Conservation (phyloP, 2,888 invertebrate genomes). For the Heliconius sara region DNA sequence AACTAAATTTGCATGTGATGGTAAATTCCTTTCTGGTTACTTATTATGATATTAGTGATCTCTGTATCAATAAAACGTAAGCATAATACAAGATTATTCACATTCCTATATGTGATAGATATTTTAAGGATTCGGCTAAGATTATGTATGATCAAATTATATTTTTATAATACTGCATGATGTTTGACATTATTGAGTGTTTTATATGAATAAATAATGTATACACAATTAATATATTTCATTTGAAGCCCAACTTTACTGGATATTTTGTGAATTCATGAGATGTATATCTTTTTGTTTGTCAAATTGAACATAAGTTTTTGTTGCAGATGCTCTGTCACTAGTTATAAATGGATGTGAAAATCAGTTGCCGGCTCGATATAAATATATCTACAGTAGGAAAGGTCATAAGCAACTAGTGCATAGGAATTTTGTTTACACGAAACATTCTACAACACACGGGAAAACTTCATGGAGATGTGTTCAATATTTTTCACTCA, state of each 20-base stretch:
- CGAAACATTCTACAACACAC: constrained; percentile 81
- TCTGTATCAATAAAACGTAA: constrained; percentile 42
- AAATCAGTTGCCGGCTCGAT: constrained; percentile 71
- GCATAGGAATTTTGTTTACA: constrained; percentile 81
- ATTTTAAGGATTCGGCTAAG: constrained; percentile 33
- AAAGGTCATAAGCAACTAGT: constrained; percentile 82
- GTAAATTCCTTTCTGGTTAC: constrained; percentile 37
- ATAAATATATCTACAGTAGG: constrained; percentile 81
- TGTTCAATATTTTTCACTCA: constrained; percentile 81
- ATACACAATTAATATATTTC: constrained; percentile 34
- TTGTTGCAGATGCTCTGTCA: constrained; percentile 77
- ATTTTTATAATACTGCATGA: constrained; percentile 52
- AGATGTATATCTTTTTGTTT: not conserved
- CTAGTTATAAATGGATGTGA: constrained; percentile 76
- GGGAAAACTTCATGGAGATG: constrained; percentile 82
- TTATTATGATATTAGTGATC: constrained; percentile 45
- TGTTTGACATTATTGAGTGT: constrained; percentile 48
- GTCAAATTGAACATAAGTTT: not conserved
- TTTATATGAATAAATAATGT: constrained; percentile 44
- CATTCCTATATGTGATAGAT: constrained; percentile 43
- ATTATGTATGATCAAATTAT: constrained; percentile 36
- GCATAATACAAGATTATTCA: constrained; percentile 36
- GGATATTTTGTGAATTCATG: not conserved
- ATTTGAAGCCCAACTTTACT: constrained; percentile 4
- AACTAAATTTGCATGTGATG: constrained; percentile 40